Percentiles rank a stretch among this genome's conserved stretches.
Evolutionary conservation across 2,113 vertebrate genomes (phyloP).

Genomic region (Malurus cyaneus): DNA sequence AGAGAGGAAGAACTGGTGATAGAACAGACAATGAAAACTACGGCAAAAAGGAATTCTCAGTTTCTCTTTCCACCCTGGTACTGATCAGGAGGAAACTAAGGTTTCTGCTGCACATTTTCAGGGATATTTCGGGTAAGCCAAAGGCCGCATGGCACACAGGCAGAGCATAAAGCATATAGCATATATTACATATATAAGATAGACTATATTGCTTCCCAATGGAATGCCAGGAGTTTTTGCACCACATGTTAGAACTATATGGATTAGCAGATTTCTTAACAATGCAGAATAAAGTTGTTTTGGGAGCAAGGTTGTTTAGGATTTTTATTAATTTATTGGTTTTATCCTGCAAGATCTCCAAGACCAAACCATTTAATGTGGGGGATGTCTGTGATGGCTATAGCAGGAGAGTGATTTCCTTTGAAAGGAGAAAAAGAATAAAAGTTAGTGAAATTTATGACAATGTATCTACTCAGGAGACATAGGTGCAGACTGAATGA

Average conservation of each 20-base stretch:
- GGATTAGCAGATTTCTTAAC: not conserved
- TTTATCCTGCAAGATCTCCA: not conserved
- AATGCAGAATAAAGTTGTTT: not conserved
- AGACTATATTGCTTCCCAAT: too few species aligned
- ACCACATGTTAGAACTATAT: not conserved
- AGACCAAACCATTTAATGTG: not conserved
- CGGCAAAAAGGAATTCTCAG: not conserved
- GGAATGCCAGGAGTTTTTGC: not conserved
- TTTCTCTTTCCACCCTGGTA: not conserved
- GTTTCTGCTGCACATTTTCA: not conserved
- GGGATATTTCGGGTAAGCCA: not conserved
- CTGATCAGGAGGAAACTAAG: not conserved
- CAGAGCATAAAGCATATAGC: too few species aligned
- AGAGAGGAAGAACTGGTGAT: not conserved
- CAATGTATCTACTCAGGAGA: not conserved
- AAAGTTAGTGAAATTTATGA: not conserved
- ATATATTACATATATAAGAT: too few species aligned
- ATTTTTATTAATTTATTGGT: not conserved
- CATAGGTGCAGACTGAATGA: not conserved
- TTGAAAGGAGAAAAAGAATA: not conserved
- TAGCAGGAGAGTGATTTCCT: not conserved
- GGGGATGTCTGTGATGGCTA: not conserved
- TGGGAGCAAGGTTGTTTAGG: rapidly evolving
- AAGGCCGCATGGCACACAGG: not conserved
- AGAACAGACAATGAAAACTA: not conserved